phyloP scores from a whole-genome alignment of 2,888 invertebrate species.

The Archips xylosteana region DNA sequence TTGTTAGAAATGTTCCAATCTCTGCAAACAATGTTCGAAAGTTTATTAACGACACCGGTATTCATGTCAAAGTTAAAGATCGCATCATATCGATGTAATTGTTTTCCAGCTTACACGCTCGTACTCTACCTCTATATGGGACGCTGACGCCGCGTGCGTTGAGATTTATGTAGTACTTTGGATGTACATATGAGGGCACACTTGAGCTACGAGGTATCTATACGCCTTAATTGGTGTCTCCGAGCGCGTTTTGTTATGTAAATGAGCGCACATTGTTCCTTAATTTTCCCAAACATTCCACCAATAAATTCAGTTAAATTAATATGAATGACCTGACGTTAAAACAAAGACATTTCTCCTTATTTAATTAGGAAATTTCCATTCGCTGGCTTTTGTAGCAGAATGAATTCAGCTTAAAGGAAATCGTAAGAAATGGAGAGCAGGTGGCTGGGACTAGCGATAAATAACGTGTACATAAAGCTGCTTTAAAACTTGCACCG shows the following conservation, averaged over 20 bases:
- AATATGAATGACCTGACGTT: constrained; percentile 38
- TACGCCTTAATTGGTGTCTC: constrained; percentile 35
- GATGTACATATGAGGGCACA: constrained; percentile 18
- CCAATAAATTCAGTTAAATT: constrained; percentile 43
- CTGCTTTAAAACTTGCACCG: constrained; percentile 55
- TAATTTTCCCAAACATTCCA: constrained; percentile 36
- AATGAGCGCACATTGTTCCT: constrained; percentile 39
- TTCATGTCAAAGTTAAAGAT: constrained; percentile 32
- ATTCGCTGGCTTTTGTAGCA: constrained; percentile 49
- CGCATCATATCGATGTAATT: constrained; percentile 31
- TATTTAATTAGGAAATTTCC: constrained; percentile 55
- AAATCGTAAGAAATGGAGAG: constrained; percentile 59
- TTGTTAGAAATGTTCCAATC: constrained; percentile 22
- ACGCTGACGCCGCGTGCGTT: constrained; percentile 7
- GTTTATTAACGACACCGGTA: constrained; percentile 15
- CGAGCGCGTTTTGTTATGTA: constrained; percentile 36
- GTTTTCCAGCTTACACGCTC: constrained; percentile 10
- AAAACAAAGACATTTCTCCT: constrained; percentile 48
- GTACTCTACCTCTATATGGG: constrained; percentile 1
- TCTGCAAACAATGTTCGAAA: constrained; percentile 30
- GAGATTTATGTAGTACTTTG: constrained; percentile 32
- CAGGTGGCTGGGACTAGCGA: constrained; percentile 57
- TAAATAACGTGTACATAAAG: constrained; percentile 59
- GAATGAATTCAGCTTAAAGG: constrained; percentile 55
- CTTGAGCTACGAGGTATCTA: constrained; percentile 23